phyloP scores from a whole-genome alignment of 2,113 vertebrate genomes.

The Notiomystis cincta region DNA sequence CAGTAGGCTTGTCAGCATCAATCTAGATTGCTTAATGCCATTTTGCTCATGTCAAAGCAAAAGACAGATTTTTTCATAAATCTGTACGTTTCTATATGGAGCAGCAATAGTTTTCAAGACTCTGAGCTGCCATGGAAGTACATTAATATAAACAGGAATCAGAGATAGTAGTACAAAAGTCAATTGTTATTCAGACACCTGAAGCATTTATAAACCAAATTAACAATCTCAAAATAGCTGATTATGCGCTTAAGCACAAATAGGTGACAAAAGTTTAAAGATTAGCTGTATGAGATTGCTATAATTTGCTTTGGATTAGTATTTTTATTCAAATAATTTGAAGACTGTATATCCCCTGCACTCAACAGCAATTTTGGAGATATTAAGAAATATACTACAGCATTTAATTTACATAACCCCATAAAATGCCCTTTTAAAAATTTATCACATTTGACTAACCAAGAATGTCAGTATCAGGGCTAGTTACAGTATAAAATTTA shows the following conservation, averaged over 20 bases:
- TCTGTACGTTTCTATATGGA: not conserved
- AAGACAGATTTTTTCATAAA: not conserved
- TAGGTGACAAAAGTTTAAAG: not conserved
- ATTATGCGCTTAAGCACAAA: not conserved
- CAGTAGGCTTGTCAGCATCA: not conserved
- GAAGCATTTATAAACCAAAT: not conserved
- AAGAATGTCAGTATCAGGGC: not conserved
- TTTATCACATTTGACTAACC: not conserved
- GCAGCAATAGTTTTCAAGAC: not conserved
- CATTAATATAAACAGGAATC: not conserved
- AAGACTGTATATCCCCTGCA: not conserved
- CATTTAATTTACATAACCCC: not conserved
- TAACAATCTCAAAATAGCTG: not conserved
- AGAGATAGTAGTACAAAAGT: not conserved
- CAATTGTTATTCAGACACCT: not conserved
- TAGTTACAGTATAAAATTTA: not conserved
- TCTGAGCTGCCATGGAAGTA: not conserved
- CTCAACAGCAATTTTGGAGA: not conserved
- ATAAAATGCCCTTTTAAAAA: not conserved
- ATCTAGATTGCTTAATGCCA: not conserved
- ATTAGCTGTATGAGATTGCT: not conserved
- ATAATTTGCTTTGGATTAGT: not conserved
- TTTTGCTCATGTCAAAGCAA: not conserved
- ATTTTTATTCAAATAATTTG: not conserved
- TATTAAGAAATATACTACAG: not conserved